These are phyloP conservation scores for Oreochromis mossambicus DNA, from an alignment of 2,797 vertebrate species.

Conservation along the genomic window DNA sequence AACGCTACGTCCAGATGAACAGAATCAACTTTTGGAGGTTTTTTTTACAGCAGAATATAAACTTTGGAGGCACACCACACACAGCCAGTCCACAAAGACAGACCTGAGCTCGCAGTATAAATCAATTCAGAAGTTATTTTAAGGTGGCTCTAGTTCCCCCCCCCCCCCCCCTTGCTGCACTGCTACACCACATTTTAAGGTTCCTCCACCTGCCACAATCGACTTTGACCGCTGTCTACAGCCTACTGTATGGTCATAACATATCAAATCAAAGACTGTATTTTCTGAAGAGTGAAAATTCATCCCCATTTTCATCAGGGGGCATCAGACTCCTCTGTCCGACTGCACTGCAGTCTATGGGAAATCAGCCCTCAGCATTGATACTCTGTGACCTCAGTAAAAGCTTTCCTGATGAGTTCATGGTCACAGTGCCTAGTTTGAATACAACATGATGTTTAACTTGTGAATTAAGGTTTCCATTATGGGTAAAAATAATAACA, in stretches of 20 bases:
- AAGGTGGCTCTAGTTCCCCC: not conserved
- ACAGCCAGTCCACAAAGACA: not conserved
- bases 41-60: not conserved
- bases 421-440: not conserved
- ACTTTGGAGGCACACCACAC: not conserved
- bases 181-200: not conserved
- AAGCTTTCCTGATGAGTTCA: not conserved
- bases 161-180: not conserved
- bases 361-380: rapidly evolving
- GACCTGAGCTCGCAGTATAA: not conserved
- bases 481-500: not conserved
- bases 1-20: too few relatives aligned
- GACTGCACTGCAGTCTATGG: rapidly evolving
- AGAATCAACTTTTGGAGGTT: too few relatives aligned
- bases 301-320: not conserved
- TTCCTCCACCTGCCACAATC: not conserved
- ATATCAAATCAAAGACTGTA: not conserved
- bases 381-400: not conserved
- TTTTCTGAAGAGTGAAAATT: not conserved
- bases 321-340: not conserved
- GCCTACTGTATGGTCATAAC: not conserved
- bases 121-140: not conserved
- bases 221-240: not conserved
- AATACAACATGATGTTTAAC: not conserved
- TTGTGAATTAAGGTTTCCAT: not conserved